Base-by-base conservation (phyloP, 2,797 vertebrate species). In the Mormyrus proboscirostris region DNA sequence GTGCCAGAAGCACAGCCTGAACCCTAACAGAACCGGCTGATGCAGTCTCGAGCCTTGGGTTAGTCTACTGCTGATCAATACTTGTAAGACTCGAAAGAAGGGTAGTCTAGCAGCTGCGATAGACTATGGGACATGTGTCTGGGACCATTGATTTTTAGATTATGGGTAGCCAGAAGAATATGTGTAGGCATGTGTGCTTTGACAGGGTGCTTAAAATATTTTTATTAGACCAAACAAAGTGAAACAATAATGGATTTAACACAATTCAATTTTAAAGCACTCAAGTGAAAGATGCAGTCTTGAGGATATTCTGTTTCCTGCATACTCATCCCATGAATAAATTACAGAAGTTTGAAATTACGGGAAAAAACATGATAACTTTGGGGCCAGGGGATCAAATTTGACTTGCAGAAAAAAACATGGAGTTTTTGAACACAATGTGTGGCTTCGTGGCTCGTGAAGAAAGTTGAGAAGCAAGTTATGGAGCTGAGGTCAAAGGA, bases 191-290 rank as follows among this genome's bases (percentile, higher is more conserved):
- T 41, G 59, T 33, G 65, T 89, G 19, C 33, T 49, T 76, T 51
- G 22, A 12, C 25, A 85, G n/a, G 22, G 47, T 25, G 25, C 51
- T 29, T 53, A 50, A 51, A 86, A 53, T 7, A 86, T 33, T 86
- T 53, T 53, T 86, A 86, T 53, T 50, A 86, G 25, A 86, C 44
- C 10, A 76, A 79, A 87, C 25, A 57, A 62, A 47, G 85, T 62
- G 51, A 38, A 47, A 89, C 53, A 82, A 88, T 86, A 33, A 85
- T 89, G 25, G 29, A 3, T 53, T 87, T 87, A 87, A 57, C 33
- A 38, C 22, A 14, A 50, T 57, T 47, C 29, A 49, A 44, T 57
- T 57, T 57, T 51, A 59, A 87, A 38, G 6, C 33, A 1, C 14
- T 57, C 4, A 0, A 38, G 16, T 55, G 22, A n/a, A 41, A 9